Base-by-base conservation (phyloP, 2,888 invertebrate genomes). In the Vanessa cardui region DNA sequence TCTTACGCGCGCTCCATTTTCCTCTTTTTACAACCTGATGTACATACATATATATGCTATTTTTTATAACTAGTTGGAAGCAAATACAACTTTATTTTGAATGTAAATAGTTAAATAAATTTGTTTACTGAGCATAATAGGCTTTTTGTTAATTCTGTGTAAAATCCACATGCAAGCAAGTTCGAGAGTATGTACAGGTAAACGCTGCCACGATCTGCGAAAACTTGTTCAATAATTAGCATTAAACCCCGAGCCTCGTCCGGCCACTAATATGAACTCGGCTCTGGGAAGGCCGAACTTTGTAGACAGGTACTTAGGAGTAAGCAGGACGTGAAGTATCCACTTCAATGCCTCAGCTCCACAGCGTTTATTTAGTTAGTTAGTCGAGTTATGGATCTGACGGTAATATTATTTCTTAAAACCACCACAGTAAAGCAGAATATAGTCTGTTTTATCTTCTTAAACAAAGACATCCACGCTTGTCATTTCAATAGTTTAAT, bases 231-330 rank as follows among this genome's bases (percentile, higher is more conserved):
- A 16, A 45, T 69, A 69, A 66, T 69, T 69, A 66, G 49, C 60
- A 64, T 64, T 68, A 61, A 60, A 60, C 60, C 68, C 47, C n/a
- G 47, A 59, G 56, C 59, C 59, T 46, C 64, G 60, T 64, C 68
- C 50, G 63, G 56, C 62, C 68, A 58, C 65, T 64, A 61, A 64
- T 59, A 62, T 65, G 52, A 62, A 59, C 69, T 59, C 58, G 21
- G 26, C 5, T 20, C 47, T 26, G 21, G 63, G 58, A 31, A 64
- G 49, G 44, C 50, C 58, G 39, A 70, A 70, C 66, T 70, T 70
- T 60, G 70, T 64, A 70, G 70, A 70, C 70, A 70, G 70, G 64
- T 70, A 70, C 70, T 70, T 61, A 64, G 47, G 31, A 58, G 21
- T 61, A 54, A 60, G 44, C 52, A 58, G 59, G 64, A 65, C 46